These are phyloP conservation scores for Oophaga pumilio DNA, from an alignment of 2,113 vertebrate genomes.

Conservation along the genomic window DNA sequence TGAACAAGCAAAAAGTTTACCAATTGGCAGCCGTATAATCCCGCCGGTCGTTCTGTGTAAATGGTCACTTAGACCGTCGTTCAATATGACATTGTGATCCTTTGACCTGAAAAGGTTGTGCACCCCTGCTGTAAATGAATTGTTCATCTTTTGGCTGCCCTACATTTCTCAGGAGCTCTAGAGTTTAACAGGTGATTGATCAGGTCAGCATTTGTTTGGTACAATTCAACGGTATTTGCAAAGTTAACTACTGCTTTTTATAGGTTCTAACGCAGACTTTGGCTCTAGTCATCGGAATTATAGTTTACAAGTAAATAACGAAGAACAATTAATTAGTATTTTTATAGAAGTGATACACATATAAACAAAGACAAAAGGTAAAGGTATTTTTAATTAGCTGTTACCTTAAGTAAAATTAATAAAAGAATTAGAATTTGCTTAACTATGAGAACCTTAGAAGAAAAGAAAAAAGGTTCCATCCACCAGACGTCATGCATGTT, in stretches of 20 bases:
- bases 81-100: too few relatives aligned
- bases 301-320: neutral
- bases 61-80: too few relatives aligned
- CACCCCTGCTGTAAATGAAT: neutral
- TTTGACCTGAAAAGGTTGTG: too few relatives aligned
- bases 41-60: too few relatives aligned
- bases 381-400: neutral
- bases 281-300: neutral
- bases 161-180: neutral
- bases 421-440: neutral
- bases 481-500: conserved; percentile 70
- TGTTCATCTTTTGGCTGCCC: neutral
- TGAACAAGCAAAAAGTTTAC: too few relatives aligned
- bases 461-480: conserved; percentile 52
- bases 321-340: neutral
- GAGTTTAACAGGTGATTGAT: neutral
- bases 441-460: neutral
- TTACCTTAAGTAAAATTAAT: neutral
- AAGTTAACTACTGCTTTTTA: neutral
- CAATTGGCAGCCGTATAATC: too few relatives aligned
- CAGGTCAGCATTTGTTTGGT: neutral
- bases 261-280: neutral
- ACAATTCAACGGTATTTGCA: neutral
- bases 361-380: neutral
- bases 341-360: neutral